phyloP scores from a whole-genome alignment of 2,888 invertebrate species.

The Artemia sinica region DNA sequence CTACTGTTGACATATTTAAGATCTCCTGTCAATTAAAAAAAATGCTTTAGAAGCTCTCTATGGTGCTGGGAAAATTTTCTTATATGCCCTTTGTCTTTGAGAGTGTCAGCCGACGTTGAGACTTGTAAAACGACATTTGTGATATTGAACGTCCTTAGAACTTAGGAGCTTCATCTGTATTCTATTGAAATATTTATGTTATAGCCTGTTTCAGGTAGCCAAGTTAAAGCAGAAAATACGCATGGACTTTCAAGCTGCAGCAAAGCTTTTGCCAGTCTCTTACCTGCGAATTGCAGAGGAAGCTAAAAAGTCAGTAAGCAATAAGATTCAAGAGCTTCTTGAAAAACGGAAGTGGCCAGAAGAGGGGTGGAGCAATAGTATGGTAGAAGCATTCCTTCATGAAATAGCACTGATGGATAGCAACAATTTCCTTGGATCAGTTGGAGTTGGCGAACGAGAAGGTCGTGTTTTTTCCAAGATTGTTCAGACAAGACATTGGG shows the following conservation, averaged over 20 bases:
- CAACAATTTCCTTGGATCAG: slow-evolving; percentile 55
- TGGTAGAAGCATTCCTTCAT: slow-evolving; percentile 49
- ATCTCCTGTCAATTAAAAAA: too few species aligned
- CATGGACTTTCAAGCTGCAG: slow-evolving; percentile 26
- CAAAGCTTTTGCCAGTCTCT: slow-evolving; percentile 40
- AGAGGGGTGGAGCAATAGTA: slow-evolving; percentile 51
- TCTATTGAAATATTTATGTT: too few species aligned
- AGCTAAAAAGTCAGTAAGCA: slow-evolving; percentile 41
- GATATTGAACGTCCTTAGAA: too few species aligned
- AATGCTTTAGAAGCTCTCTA: too few species aligned
- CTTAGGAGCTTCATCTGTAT: too few species aligned
- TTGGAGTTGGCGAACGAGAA: slow-evolving; percentile 61
- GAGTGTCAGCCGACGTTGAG: too few species aligned
- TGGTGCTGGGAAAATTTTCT: too few species aligned
- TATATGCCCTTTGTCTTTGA: too few species aligned
- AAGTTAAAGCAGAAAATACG: too few species aligned
- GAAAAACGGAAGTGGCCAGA: slow-evolving; percentile 53
- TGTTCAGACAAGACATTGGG: slow-evolving; percentile 49
- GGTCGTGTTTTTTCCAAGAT: slow-evolving; percentile 48
- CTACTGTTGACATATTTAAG: too few species aligned
- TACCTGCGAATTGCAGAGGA: slow-evolving; percentile 46
- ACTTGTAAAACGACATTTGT: too few species aligned
- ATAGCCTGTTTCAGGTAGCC: too few species aligned
- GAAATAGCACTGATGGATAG: slow-evolving; percentile 56
- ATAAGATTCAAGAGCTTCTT: slow-evolving; percentile 40